Percentiles rank a stretch among this genome's conserved stretches.
These are phyloP conservation scores for Platycheirus albimanus DNA, from an alignment of 2,888 invertebrate genomes.

Conservation along the genomic window DNA sequence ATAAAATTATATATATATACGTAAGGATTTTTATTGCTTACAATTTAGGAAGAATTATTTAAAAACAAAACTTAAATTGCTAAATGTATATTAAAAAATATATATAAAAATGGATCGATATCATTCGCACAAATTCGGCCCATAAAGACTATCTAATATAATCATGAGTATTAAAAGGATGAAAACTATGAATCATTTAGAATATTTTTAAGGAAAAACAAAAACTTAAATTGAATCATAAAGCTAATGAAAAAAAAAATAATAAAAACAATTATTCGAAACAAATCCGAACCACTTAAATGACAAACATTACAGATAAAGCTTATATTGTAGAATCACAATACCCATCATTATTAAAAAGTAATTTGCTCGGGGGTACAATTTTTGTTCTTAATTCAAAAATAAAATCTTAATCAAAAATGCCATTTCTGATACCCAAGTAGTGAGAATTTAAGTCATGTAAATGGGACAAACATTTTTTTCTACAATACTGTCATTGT, in stretches of 20 bases:
- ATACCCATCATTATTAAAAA: conserved; percentile 2
- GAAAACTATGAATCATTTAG: conserved; percentile 48
- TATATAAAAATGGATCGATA: conserved; percentile 29
- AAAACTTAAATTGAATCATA: conserved; percentile 19
- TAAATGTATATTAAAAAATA: conserved; percentile 41
- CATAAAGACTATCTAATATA: conserved; percentile 66
- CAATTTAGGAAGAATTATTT: conserved; percentile 28
- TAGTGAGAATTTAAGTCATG: no score
- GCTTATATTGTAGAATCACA: conserved; percentile 52
- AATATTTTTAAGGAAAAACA: conserved; percentile 31
- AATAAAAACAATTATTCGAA: conserved; percentile 67
- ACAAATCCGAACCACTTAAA: conserved; percentile 71
- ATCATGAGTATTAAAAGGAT: conserved; percentile 26
- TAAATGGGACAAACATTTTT: no score
- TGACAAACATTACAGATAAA: conserved; percentile 33
- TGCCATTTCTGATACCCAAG: no score
- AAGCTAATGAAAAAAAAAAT: conserved; percentile 14
- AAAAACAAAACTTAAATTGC: conserved; percentile 13
- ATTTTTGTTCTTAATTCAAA: no score
- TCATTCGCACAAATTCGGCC: conserved; percentile 63
- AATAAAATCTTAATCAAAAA: no score
- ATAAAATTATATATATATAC: conserved; percentile 45
- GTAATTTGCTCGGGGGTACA: background rate
- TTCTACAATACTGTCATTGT: no score
- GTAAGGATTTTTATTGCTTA: conserved; percentile 71